phyloP scores from a whole-genome alignment of 1,140 invertebrate genomes.

The Pseudobourletiella spinata region DNA sequence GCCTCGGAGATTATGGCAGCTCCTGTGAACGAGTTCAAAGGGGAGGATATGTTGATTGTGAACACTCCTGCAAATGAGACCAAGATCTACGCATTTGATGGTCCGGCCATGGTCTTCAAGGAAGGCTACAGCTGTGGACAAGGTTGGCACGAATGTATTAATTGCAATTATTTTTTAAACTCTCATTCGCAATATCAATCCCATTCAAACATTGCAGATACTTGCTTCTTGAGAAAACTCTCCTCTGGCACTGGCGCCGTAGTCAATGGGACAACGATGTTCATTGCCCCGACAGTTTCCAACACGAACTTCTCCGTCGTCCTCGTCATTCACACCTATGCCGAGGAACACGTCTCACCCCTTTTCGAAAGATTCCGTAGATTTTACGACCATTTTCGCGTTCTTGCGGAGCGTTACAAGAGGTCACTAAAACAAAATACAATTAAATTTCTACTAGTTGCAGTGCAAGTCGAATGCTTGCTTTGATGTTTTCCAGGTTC shows the following conservation, averaged over 20 bases:
- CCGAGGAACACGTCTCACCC: constrained; percentile 13
- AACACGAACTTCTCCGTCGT: neutral
- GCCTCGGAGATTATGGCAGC: neutral
- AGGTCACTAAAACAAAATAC: constrained; percentile 4
- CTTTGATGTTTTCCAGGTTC: too few species aligned
- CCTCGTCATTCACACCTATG: neutral
- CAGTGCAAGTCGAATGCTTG: too few species aligned
- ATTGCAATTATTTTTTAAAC: too few species aligned
- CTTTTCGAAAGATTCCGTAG: neutral
- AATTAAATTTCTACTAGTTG: too few species aligned
- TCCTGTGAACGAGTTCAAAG: constrained; percentile 7
- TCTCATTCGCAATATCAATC: too few species aligned
- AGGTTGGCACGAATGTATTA: constrained; percentile 14
- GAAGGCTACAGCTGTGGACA: constrained; percentile 1
- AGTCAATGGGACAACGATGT: constrained; percentile 5
- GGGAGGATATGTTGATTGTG: constrained; percentile 10
- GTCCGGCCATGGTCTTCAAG: neutral
- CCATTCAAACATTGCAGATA: too few species aligned
- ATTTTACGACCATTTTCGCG: constrained; percentile 8
- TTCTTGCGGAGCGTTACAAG: neutral
- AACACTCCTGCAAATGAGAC: neutral
- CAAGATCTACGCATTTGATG: constrained; percentile 10
- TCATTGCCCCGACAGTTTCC: constrained; percentile 1
- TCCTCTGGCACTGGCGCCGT: constrained; percentile 3
- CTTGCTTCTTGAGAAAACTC: too few species aligned